A percentile compares a stretch with the other conserved stretches of the same genome.
Conservation (phyloP, 2,113 vertebrate species). For the Protobothrops mucrosquamatus region DNA sequence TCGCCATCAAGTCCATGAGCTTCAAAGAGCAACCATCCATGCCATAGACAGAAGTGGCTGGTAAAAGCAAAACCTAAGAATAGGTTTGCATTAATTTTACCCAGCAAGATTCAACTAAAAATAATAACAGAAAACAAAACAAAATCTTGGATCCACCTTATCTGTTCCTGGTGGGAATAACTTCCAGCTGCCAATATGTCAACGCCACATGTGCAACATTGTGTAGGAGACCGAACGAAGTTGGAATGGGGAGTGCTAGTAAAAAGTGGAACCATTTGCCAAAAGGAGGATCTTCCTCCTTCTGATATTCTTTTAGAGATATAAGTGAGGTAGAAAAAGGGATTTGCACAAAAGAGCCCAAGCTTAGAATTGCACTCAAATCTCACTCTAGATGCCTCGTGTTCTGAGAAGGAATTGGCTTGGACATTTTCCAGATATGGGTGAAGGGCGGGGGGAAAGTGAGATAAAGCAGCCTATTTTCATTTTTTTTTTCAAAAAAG, state of each 20-base stretch:
- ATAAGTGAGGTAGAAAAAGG: constrained; percentile 27
- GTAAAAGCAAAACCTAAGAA: not conserved
- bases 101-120: not conserved
- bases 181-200: not conserved
- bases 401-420: constrained; percentile 5
- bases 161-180: not conserved
- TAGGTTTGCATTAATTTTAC: not conserved
- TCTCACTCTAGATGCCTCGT: constrained; percentile 37
- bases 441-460: not conserved
- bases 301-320: constrained; percentile 7
- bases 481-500: not conserved
- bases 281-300: not conserved
- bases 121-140: not conserved
- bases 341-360: not conserved
- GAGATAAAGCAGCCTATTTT: not conserved
- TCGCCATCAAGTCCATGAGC: not conserved
- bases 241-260: constrained; percentile 9
- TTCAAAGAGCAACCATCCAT: no score
- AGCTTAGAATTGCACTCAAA: not conserved
- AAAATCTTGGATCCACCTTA: not conserved
- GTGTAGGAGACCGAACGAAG: not conserved
- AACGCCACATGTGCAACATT: constrained; percentile 10
- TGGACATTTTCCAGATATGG: constrained; percentile 17
- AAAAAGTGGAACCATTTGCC: not conserved
- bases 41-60: not conserved